Percentiles rank a stretch among this genome's conserved stretches.
Conservation (phyloP, 64 coral and sea anemone species). For the Orbicella faveolata region DNA sequence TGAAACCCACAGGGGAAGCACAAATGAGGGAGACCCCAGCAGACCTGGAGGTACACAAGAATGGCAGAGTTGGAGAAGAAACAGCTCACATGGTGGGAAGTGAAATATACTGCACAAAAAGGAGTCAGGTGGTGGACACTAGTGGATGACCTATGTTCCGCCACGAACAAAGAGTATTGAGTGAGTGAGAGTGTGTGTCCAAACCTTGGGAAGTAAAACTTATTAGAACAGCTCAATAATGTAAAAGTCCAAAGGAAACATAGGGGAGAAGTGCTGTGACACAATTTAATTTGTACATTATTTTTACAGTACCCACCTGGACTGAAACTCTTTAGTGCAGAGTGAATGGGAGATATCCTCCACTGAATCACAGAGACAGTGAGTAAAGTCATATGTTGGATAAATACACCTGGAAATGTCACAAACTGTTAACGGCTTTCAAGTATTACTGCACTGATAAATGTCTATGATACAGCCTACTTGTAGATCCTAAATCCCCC, state of each 20-base stretch:
- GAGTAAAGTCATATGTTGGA: constrained; percentile 98
- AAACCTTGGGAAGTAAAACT: too few relatives aligned
- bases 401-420: constrained; percentile 86
- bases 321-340: constrained; percentile 98
- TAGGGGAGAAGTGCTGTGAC: too few relatives aligned
- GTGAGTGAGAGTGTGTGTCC: too few relatives aligned
- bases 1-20: not conserved
- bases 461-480: too few relatives aligned
- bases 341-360: constrained; percentile 95
- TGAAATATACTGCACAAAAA: not conserved
- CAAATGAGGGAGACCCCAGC: not conserved
- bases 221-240: too few relatives aligned
- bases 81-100: not conserved
- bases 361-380: constrained; percentile 98
- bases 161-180: not conserved
- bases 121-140: not conserved
- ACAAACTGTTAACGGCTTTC: not conserved
- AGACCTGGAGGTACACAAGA: not conserved
- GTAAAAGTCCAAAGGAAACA: too few relatives aligned
- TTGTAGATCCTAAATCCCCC: too few relatives aligned
- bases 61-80: not conserved
- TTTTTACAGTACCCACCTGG: constrained; percentile 52
- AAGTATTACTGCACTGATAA: too few relatives aligned
- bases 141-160: not conserved
- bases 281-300: not conserved